phyloP scores from a whole-genome alignment of 2,797 vertebrate genomes.

The Falco naumanni region DNA sequence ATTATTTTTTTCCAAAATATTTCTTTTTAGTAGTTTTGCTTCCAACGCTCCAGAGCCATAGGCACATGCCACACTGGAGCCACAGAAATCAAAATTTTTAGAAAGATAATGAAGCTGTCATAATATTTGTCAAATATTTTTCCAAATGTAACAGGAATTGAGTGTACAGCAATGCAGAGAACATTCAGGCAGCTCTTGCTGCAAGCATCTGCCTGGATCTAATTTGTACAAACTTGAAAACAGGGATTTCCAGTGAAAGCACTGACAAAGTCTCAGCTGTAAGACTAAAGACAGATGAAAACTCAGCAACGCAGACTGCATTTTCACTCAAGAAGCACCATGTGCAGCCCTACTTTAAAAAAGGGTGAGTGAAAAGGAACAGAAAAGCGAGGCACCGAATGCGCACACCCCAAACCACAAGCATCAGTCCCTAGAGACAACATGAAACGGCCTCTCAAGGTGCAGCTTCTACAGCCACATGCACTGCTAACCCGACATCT shows the following conservation, averaged over 20 bases:
- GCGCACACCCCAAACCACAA: not conserved
- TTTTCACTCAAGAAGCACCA: not conserved
- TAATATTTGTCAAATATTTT: not conserved
- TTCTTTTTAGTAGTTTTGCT: not conserved
- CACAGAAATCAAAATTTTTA: not conserved
- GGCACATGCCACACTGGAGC: not conserved
- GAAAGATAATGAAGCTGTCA: not conserved
- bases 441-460: not conserved
- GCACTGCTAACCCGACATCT: accelerated
- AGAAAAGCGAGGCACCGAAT: not conserved
- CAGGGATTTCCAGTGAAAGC: not conserved
- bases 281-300: not conserved
- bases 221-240: not conserved
- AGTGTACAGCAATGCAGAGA: not conserved
- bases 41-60: not conserved
- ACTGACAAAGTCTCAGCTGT: not conserved
- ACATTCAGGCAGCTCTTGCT: not conserved
- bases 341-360: not conserved
- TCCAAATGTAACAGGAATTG: not conserved
- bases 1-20: not conserved
- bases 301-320: not conserved
- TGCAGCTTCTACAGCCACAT: not conserved
- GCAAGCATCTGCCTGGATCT: not conserved
- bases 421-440: not conserved
- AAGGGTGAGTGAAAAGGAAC: not conserved